Percentiles rank a stretch among this genome's conserved stretches.
phyloP scores from a whole-genome alignment of 2,888 invertebrate genomes.

The Parnassius glacialis region DNA sequence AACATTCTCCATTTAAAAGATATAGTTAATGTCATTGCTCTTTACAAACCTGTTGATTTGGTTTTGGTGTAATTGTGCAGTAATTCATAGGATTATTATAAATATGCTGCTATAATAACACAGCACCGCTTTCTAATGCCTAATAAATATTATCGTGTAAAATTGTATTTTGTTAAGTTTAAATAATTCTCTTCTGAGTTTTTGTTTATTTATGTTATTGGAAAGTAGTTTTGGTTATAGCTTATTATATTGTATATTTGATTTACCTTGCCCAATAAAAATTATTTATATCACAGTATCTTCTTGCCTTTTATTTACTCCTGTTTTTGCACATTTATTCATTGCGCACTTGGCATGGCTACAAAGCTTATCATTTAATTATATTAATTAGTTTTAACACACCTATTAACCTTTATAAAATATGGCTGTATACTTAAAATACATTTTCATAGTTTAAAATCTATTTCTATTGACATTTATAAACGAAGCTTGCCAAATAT shows the following conservation, averaged over 20 bases:
- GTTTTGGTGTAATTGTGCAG: conserved; percentile 28
- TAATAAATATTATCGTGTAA: conserved; percentile 32
- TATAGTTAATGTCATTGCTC: conserved; percentile 3
- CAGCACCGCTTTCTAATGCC: conserved; percentile 62
- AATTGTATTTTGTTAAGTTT: neutral
- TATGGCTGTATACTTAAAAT: too few relatives aligned
- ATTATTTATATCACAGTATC: conserved; percentile 43
- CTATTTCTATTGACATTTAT: too few relatives aligned
- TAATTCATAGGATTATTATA: conserved; percentile 28
- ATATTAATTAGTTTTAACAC: neutral
- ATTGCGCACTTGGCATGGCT: conserved; percentile 28
- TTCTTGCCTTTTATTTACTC: conserved; percentile 49
- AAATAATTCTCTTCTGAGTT: conserved; percentile 16
- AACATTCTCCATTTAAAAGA: neutral
- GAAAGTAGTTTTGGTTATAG: conserved; percentile 34
- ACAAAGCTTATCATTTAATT: conserved; percentile 3
- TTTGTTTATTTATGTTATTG: conserved; percentile 1
- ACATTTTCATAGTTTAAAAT: too few relatives aligned
- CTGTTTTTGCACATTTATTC: conserved; percentile 29
- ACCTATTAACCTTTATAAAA: too few relatives aligned
- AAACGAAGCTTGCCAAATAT: neutral
- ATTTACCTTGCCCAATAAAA: conserved; percentile 45
- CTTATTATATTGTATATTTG: conserved; percentile 36
- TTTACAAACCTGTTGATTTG: conserved; percentile 13
- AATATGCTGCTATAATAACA: conserved; percentile 49